Evolutionary conservation across 2,113 vertebrate genomes (phyloP), one percentile per base, ranked within the genome.

Genomic region (Aspidoscelis tigris): DNA sequence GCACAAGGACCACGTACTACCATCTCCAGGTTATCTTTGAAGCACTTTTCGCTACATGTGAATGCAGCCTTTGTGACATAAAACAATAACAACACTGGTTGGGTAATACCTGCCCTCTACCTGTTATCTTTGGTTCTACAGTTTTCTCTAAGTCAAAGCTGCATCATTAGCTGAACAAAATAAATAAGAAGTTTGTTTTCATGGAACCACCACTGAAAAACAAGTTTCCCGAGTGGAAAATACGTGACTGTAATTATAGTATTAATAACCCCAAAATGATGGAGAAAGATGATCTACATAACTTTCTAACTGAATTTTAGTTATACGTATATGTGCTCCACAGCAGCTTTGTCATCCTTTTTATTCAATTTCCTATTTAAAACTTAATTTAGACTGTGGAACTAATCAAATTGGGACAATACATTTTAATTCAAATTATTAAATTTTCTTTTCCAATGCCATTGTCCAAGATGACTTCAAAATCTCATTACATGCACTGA

Each of bases 341-440:
- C 22, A n/a, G 22, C 66, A 16, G 47, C 44, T 14, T 22, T 76
- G n/a, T 53, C 82, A 55, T 68, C 11, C 53, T 70, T 21, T 70
- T 77, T 44, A 84, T 77, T 77, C 70, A 58, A 84, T 77, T 77
- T 58, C 39, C 82, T 84, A 4, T 69, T 58, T 84, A 44, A 77
- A 76, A 84, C 24, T 61, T 53, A 70, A 76, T 77, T 77, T 58
- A 69, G 58, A 70, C 77, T 77, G 65, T 77, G 65, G 75, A 65
- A 77, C 65, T 70, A 77, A 77, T 84, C 75, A 26, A 84, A 66
- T 82, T 82, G 71, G 71, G 58, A 65, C 75, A 82, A 21, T 58
- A n/a, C 69, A n/a, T 76, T 70, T 70, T 70, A 84, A 61, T 84
- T n/a, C 50, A 84, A 68, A 69, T 77, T 55, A 58, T 70, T 84